A percentile compares a stretch with the other conserved stretches of the same genome.
Conservation (phyloP, 2,113 vertebrate species). For the Phrynosoma platyrhinos region DNA sequence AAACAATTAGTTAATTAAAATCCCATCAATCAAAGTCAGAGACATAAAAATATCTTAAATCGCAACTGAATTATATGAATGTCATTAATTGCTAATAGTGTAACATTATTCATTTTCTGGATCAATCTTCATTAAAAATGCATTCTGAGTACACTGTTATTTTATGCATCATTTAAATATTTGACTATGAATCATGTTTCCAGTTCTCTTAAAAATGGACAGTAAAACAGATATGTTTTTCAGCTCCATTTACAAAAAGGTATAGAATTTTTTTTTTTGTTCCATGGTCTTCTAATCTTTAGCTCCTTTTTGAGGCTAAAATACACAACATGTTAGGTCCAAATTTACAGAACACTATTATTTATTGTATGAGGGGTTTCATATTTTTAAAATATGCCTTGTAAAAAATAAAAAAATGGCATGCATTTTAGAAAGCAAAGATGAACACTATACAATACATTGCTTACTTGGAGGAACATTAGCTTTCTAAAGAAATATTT, state of each 20-base stretch:
- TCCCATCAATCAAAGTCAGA: not conserved
- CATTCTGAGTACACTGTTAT: slow-evolving; percentile 3
- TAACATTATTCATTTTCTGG: slow-evolving; percentile 5
- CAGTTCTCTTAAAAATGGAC: slow-evolving; percentile 35
- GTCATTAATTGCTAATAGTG: not conserved
- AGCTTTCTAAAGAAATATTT: not conserved
- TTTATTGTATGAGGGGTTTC: not conserved
- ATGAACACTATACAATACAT: not conserved
- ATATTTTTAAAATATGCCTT: not conserved
- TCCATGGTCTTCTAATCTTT: slow-evolving; percentile 6
- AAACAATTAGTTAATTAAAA: not conserved
- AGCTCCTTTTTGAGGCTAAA: not conserved
- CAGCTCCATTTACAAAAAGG: slow-evolving; percentile 47
- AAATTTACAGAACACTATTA: not conserved
- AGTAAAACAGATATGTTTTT: slow-evolving; percentile 36
- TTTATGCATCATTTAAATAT: slow-evolving; percentile 27
- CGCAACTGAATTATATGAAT: not conserved
- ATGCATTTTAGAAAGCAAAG: not conserved
- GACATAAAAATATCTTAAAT: not conserved
- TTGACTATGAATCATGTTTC: slow-evolving; percentile 43
- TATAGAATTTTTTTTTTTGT: not conserved
- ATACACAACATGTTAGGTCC: not conserved
- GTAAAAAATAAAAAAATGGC: not conserved
- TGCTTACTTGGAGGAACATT: not conserved
- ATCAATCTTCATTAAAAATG: slow-evolving; percentile 39